phyloP scores from a whole-genome alignment of 1,140 invertebrate species.

The Bilobella aurantiaca region DNA sequence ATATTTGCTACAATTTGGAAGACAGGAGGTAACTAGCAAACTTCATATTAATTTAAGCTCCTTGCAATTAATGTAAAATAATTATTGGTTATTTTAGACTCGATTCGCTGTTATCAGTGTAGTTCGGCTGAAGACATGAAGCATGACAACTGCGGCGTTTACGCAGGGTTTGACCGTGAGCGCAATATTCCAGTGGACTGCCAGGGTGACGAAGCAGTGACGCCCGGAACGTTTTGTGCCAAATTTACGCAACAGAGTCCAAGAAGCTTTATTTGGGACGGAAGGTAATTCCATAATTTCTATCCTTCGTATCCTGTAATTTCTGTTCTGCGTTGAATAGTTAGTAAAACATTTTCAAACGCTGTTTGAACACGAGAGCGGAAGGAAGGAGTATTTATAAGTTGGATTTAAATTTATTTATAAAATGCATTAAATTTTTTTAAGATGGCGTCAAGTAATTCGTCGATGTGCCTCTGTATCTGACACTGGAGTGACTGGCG shows the following conservation, averaged over 20 bases:
- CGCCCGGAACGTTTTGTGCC: slow-evolving; percentile 87
- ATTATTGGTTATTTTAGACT: slow-evolving; percentile 39
- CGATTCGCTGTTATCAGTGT: slow-evolving; percentile 77
- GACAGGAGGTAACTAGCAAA: no score
- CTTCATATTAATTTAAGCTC: no score
- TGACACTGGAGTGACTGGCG: slow-evolving; percentile 77
- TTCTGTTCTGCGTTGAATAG: no score
- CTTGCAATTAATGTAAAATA: no score
- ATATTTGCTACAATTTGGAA: no score
- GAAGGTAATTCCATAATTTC: slow-evolving; percentile 35
- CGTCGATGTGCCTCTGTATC: slow-evolving; percentile 77
- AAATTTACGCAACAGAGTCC: slow-evolving; percentile 80
- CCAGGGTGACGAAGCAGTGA: slow-evolving; percentile 73
- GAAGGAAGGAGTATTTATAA: no score
- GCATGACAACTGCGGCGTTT: slow-evolving; percentile 76
- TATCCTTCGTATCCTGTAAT: no score
- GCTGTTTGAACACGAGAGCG: no score
- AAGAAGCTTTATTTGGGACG: slow-evolving; percentile 70
- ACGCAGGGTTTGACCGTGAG: slow-evolving; percentile 64
- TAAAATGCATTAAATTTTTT: neutral
- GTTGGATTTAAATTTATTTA: no score
- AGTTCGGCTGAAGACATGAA: slow-evolving; percentile 65
- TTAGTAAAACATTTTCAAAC: no score
- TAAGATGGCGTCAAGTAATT: slow-evolving; percentile 78
- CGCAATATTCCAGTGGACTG: slow-evolving; percentile 76